A percentile compares a stretch with the other conserved stretches of the same genome.
These are phyloP conservation scores for Steinernema feltiae DNA, from an alignment of 1,140 invertebrate genomes.

Conservation along the genomic window DNA sequence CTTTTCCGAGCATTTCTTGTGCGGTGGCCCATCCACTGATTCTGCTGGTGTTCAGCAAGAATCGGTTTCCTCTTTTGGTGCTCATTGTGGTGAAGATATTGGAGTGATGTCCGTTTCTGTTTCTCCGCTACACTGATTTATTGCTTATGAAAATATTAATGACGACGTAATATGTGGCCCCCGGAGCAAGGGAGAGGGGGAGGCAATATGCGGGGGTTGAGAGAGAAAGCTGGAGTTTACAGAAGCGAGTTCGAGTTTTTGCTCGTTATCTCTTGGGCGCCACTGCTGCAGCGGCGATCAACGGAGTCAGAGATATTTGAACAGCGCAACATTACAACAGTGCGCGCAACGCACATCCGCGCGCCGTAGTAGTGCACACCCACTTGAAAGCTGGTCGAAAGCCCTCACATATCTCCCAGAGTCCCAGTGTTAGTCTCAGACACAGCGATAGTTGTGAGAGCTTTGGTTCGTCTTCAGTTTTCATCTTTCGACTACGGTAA, in stretches of 20 bases:
- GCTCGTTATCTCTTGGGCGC: background rate
- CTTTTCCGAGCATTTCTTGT: too few species aligned
- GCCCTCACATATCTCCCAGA: background rate
- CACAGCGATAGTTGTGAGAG: background rate
- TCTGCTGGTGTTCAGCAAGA: too few species aligned
- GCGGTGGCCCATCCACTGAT: too few species aligned
- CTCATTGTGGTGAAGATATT: too few species aligned
- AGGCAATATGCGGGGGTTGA: background rate
- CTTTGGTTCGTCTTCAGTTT: background rate
- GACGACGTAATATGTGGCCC: conserved; percentile 7
- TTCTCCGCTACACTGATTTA: background rate
- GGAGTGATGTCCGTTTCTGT: too few species aligned
- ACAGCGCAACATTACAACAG: conserved; percentile 7
- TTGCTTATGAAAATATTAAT: background rate
- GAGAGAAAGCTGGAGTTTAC: background rate
- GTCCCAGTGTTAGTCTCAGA: background rate
- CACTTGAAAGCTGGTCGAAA: conserved; percentile 13
- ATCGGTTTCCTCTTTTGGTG: too few species aligned
- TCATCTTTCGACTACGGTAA: background rate
- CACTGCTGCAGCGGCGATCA: background rate
- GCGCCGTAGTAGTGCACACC: conserved; percentile 11
- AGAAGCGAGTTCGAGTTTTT: background rate
- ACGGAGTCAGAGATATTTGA: background rate
- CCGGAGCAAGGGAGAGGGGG: background rate
- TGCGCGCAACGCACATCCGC: conserved; percentile 5